Conservation (phyloP, 2,888 invertebrate genomes). For the Drosophila seclusa region DNA sequence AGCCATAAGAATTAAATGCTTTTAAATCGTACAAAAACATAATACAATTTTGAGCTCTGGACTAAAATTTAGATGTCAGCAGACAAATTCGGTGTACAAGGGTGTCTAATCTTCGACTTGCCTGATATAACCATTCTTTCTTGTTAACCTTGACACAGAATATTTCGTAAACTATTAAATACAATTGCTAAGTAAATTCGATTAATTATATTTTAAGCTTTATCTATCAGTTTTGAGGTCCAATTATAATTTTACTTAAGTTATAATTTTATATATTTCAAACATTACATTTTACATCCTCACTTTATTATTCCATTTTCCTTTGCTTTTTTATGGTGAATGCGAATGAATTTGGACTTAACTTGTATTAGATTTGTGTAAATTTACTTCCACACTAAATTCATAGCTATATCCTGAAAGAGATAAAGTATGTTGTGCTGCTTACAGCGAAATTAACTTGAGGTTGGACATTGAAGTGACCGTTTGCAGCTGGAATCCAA, state of each 20-base stretch:
- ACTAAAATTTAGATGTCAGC: not conserved
- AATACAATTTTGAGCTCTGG: not conserved
- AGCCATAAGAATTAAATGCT: not conserved
- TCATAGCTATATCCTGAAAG: not conserved
- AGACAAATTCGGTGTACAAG: not conserved
- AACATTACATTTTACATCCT: not conserved
- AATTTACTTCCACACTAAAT: not conserved
- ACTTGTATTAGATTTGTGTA: not conserved
- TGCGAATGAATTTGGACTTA: not conserved
- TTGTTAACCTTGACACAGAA: not conserved
- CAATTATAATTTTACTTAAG: not conserved
- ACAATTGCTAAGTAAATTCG: not conserved
- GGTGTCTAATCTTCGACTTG: not conserved
- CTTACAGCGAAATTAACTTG: not conserved
- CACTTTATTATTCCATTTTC: not conserved
- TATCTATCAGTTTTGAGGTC: too few species aligned
- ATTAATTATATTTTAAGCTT: not conserved
- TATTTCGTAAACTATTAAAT: not conserved
- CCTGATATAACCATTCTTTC: not conserved
- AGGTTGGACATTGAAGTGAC: not conserved
- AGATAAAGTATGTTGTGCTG: not conserved
- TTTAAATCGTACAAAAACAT: not conserved
- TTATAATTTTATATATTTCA: not conserved
- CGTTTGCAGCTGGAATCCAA: conserved; percentile 21
- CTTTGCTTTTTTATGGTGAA: not conserved